phyloP scores from a whole-genome alignment of 1,140 invertebrate species.

The Drosophila subobscura region DNA sequence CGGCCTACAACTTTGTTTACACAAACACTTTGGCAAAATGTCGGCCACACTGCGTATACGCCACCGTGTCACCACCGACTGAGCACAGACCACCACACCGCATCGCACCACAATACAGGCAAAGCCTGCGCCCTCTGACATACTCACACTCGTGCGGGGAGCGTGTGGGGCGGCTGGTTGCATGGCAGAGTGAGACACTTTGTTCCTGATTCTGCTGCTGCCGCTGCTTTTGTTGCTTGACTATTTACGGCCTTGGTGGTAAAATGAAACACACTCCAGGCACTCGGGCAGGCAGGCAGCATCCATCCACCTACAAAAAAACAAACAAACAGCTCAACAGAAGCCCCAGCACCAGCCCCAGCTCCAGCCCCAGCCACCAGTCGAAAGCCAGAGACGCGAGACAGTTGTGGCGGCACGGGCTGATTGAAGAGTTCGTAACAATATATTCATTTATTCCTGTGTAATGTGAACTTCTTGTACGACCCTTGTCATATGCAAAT shows the following conservation, averaged over 20 bases:
- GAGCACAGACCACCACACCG: constrained; percentile 10
- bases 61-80: constrained; percentile 47
- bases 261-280: constrained; percentile 56
- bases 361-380: not conserved
- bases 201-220: constrained; percentile 3
- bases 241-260: constrained; percentile 66
- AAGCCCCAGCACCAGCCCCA: not conserved
- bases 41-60: constrained; percentile 74
- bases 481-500: constrained; percentile 54
- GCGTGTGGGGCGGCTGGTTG: not conserved
- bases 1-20: constrained; percentile 74
- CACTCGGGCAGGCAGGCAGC: constrained; percentile 11
- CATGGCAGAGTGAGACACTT: constrained; percentile 5
- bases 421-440: constrained; percentile 2
- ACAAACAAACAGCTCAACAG: constrained; percentile 36
- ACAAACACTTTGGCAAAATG: constrained; percentile 75
- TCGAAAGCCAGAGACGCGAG: constrained; percentile 13
- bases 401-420: constrained; percentile 7
- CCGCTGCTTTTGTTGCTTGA: constrained; percentile 43
- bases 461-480: not conserved
- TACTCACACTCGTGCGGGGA: constrained; percentile 2
- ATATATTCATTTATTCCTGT: not conserved
- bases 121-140: constrained; percentile 63
- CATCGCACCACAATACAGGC: constrained; percentile 43
- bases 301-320: constrained; percentile 43